Evolutionary conservation across 2,113 vertebrate species (phyloP).

Genomic region (Morphnarchus princeps): DNA sequence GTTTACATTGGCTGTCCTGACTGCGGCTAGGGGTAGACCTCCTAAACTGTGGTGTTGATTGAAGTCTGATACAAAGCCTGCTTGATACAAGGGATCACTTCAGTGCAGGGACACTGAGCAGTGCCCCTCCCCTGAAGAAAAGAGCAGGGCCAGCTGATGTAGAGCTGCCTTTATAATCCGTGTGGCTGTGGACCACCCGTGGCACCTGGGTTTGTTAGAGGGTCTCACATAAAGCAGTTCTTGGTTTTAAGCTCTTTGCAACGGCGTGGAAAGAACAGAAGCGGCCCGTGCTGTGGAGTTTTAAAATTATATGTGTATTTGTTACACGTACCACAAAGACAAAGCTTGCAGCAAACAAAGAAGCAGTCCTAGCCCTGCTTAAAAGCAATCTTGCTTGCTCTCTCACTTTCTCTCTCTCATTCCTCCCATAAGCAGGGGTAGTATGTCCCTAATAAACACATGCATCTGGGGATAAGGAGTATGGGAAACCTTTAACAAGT

Average conservation of each 20-base stretch:
- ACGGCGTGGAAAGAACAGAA: neutral
- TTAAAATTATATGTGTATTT: neutral
- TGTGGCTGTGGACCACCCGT: neutral
- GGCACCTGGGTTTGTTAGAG: neutral
- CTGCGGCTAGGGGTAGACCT: accelerated
- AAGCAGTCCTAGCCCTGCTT: neutral
- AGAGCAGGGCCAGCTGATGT: neutral
- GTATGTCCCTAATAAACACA: neutral
- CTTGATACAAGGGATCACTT: neutral
- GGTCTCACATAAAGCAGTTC: neutral
- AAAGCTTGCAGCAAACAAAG: neutral
- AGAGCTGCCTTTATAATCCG: neutral
- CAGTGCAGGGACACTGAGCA: too few relatives aligned
- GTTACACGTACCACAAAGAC: neutral
- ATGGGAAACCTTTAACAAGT: neutral
- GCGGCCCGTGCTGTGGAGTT: neutral
- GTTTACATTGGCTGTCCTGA: neutral
- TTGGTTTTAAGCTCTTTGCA: neutral
- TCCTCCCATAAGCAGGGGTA: neutral
- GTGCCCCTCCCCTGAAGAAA: neutral
- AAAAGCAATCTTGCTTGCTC: neutral
- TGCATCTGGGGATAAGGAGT: neutral
- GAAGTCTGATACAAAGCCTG: neutral
- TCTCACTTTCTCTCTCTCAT: neutral
- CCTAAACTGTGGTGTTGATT: neutral